Percentiles rank a stretch among this genome's conserved stretches.
phyloP scores from a whole-genome alignment of 1,140 invertebrate genomes.

The Ceratina calcarata region DNA sequence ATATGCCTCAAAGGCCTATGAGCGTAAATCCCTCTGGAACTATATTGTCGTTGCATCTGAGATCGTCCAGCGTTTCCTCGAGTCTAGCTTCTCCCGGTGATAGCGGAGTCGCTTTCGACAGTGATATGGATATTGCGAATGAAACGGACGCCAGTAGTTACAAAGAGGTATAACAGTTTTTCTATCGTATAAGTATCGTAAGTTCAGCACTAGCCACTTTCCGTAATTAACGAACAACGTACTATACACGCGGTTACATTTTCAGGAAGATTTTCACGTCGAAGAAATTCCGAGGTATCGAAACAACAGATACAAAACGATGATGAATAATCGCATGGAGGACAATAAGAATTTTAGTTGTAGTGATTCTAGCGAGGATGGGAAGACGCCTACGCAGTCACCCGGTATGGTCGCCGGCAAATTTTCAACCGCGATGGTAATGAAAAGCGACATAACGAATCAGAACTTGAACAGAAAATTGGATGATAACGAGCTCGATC shows the following conservation, averaged over 20 bases:
- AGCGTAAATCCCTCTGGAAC: slow-evolving; percentile 78
- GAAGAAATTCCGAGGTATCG: slow-evolving; percentile 76
- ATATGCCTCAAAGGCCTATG: slow-evolving; percentile 80
- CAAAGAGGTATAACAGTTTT: slow-evolving; percentile 71
- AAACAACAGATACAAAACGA: slow-evolving; percentile 73
- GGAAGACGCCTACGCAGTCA: slow-evolving; percentile 74
- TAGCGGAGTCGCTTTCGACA: slow-evolving; percentile 78
- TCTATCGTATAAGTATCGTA: not conserved
- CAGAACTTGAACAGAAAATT: slow-evolving; percentile 80
- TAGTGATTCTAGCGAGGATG: slow-evolving; percentile 76
- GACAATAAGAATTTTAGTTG: slow-evolving; percentile 76
- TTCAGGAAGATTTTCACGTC: slow-evolving; percentile 76
- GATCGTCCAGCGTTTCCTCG: slow-evolving; percentile 76
- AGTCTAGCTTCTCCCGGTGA: slow-evolving; percentile 79
- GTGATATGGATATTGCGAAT: slow-evolving; percentile 77
- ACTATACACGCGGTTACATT: slow-evolving; percentile 22
- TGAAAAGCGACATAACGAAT: slow-evolving; percentile 82
- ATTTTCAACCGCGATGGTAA: slow-evolving; percentile 71
- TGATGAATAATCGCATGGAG: slow-evolving; percentile 63
- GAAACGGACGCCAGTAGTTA: slow-evolving; percentile 78
- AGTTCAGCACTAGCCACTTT: too few species aligned
- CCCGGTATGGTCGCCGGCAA: slow-evolving; percentile 63
- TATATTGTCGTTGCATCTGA: slow-evolving; percentile 74
- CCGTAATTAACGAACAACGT: not conserved
- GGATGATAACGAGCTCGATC: slow-evolving; percentile 75